phyloP scores from a whole-genome alignment of 1,140 invertebrate genomes.

The Danaus plexippus region DNA sequence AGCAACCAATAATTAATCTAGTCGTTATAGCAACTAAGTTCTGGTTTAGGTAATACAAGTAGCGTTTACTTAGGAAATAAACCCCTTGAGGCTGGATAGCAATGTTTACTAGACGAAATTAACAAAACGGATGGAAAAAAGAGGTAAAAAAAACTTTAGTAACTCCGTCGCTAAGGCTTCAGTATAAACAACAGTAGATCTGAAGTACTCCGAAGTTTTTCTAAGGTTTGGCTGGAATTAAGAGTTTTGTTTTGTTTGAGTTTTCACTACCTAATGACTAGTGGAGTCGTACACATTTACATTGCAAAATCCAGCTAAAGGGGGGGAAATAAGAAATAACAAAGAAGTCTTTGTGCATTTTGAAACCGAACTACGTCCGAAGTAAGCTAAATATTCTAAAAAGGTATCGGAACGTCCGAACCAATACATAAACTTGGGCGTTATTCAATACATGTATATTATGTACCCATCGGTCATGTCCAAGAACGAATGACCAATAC shows the following conservation, averaged over 20 bases:
- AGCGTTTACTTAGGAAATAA: too few species aligned
- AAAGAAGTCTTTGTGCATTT: too few species aligned
- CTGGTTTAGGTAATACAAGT: too few species aligned
- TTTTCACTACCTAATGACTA: slow-evolving; percentile 1
- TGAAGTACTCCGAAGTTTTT: slow-evolving; percentile 25
- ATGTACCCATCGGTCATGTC: too few species aligned
- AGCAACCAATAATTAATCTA: too few species aligned
- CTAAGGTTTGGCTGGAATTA: slow-evolving; percentile 20
- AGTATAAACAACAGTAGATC: slow-evolving; percentile 25
- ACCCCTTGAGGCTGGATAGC: neutral
- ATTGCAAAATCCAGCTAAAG: too few species aligned
- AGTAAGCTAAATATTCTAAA: too few species aligned
- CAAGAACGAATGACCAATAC: neutral
- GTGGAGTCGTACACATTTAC: too few species aligned
- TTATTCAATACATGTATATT: too few species aligned
- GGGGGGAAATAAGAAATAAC: too few species aligned
- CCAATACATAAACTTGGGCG: neutral
- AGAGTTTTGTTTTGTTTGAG: slow-evolving; percentile 23
- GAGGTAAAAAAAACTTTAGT: slow-evolving; percentile 24
- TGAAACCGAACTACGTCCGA: too few species aligned
- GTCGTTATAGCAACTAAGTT: too few species aligned
- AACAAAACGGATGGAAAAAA: slow-evolving; percentile 27
- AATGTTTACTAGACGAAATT: slow-evolving; percentile 30
- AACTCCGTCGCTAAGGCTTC: slow-evolving; percentile 30
- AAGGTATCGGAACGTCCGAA: neutral